phyloP scores from a whole-genome alignment of 2,888 invertebrate species.

The Ceriagrion tenellum region DNA sequence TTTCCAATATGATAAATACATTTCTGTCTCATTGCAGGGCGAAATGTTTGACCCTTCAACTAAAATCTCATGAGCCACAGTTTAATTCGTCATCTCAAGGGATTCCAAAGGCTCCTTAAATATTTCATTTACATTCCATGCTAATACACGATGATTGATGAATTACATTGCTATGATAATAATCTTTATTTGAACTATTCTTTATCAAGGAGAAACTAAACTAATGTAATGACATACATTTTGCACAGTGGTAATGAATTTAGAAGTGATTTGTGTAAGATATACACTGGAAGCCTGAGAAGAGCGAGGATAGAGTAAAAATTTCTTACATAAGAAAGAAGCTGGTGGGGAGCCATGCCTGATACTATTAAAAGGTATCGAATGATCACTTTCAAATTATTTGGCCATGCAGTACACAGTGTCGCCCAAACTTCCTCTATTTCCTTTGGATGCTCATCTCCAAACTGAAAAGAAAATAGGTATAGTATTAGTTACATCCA shows the following conservation, averaged over 20 bases:
- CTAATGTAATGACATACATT: too few relatives aligned
- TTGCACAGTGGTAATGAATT: not conserved
- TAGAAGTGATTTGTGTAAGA: not conserved
- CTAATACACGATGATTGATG: too few relatives aligned
- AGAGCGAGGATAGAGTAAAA: not conserved
- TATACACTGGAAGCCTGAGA: not conserved
- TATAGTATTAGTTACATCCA: constrained; percentile 69
- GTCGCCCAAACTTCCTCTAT: constrained; percentile 98
- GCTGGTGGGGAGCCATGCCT: constrained; percentile 97
- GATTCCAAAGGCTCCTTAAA: too few relatives aligned
- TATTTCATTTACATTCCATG: too few relatives aligned
- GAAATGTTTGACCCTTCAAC: too few relatives aligned
- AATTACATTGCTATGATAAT: too few relatives aligned
- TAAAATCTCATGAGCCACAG: too few relatives aligned
- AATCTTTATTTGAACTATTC: too few relatives aligned
- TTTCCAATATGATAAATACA: not conserved
- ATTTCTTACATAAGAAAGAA: constrained; percentile 92
- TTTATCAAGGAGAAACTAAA: too few relatives aligned
- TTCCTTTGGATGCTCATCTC: constrained; percentile 96
- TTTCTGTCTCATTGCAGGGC: too few relatives aligned
- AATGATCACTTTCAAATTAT: constrained; percentile 97
- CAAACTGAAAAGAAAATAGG: constrained; percentile 84
- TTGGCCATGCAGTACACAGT: constrained; percentile 96
- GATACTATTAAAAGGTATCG: constrained; percentile 97
- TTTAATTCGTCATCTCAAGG: too few relatives aligned